Evolutionary conservation across 2,113 vertebrate species (phyloP).

Genomic region (Dascyllus trimaculatus): DNA sequence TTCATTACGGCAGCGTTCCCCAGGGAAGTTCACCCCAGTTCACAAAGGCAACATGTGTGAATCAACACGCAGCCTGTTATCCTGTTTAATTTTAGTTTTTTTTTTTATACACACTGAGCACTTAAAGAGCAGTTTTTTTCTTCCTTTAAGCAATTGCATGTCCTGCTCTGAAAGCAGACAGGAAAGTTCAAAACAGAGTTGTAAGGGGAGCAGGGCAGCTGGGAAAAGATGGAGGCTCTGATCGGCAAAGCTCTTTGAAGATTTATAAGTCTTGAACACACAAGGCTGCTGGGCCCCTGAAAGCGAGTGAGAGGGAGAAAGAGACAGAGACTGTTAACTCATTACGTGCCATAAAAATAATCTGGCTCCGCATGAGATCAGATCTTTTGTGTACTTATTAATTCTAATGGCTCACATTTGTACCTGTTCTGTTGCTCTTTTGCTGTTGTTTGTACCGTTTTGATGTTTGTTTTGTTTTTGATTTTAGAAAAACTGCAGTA

Average conservation of each 20-base stretch:
- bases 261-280: constrained; percentile 91
- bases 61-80: constrained; percentile 57
- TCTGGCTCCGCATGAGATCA: constrained; percentile 6
- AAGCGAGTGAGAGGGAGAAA: constrained; percentile 66
- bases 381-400: not conserved
- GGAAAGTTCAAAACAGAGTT: constrained; percentile 69
- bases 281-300: constrained; percentile 88
- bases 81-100: constrained; percentile 54
- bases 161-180: constrained; percentile 31
- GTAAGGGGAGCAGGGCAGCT: constrained; percentile 81
- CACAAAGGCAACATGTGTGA: constrained; percentile 67
- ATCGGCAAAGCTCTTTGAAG: constrained; percentile 90
- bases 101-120: constrained; percentile 23
- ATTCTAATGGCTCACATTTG: not conserved
- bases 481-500: not conserved
- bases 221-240: constrained; percentile 72
- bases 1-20: constrained; percentile 80
- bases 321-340: constrained; percentile 70
- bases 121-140: constrained; percentile 13
- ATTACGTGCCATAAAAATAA: constrained; percentile 51
- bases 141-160: constrained; percentile 35
- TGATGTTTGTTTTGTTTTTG: not conserved
- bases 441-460: not conserved
- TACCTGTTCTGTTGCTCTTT: not conserved
- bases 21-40: constrained; percentile 53